phyloP scores from a whole-genome alignment of 2,797 vertebrate species.

The Phyllotis vaccarum region DNA sequence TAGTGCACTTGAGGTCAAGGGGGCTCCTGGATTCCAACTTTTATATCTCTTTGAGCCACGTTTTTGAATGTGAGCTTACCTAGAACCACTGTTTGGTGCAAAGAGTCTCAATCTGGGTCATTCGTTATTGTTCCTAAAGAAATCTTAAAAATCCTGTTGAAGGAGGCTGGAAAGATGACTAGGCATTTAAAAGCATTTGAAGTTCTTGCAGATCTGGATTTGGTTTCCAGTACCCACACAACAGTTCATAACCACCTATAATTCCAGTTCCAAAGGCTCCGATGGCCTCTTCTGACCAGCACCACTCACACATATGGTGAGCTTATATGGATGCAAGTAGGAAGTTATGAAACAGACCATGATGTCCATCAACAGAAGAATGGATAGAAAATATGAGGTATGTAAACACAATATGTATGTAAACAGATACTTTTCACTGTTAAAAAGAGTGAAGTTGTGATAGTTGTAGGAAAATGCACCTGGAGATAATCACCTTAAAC shows the following conservation, averaged over 20 bases:
- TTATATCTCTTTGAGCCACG: not conserved
- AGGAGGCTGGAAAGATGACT: not conserved
- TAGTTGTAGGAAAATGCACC: not conserved
- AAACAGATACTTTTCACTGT: not conserved
- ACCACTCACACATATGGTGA: no score
- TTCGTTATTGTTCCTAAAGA: not conserved
- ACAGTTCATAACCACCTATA: not conserved
- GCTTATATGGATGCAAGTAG: not conserved
- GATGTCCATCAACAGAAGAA: not conserved
- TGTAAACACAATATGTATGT: not conserved
- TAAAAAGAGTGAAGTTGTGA: not conserved
- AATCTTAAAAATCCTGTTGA: not conserved
- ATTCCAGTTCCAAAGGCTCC: not conserved
- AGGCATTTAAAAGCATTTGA: not conserved
- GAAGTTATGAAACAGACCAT: no score
- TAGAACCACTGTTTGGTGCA: not conserved
- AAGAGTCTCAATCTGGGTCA: not conserved
- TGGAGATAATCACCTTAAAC: not conserved
- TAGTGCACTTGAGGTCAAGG: not conserved
- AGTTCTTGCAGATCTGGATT: not conserved
- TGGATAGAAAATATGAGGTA: not conserved
- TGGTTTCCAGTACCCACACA: not conserved
- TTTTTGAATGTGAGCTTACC: not conserved
- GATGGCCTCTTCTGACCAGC: not conserved
- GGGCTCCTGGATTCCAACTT: not conserved